These are phyloP conservation scores for Hassar affinis DNA, from an alignment of 2,113 vertebrate species.

Conservation along the genomic window DNA sequence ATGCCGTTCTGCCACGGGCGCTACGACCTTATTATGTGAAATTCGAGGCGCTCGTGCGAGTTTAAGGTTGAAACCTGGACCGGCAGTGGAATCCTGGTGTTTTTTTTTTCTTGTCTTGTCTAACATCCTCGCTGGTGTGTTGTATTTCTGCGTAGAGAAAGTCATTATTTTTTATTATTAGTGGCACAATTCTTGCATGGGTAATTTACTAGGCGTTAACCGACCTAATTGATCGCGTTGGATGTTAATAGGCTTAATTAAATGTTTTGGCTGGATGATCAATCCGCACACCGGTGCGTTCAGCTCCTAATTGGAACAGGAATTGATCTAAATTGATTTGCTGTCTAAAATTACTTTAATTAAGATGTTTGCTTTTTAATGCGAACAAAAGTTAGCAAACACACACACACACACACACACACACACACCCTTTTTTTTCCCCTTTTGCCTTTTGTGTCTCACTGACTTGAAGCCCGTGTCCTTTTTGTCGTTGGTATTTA, in stretches of 20 bases:
- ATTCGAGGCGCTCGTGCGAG: conserved; percentile 60
- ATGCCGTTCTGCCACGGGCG: conserved; percentile 50
- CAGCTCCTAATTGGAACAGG: conserved; percentile 57
- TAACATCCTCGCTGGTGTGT: not conserved
- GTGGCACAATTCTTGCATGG: not conserved
- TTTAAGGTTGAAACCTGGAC: conserved; percentile 56
- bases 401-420: not conserved
- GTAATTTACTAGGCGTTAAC: conserved; percentile 9
- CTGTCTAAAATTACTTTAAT: conserved; percentile 12
- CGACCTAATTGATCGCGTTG: conserved; percentile 27
- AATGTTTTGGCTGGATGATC: conserved; percentile 38
- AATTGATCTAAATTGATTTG: conserved; percentile 46
- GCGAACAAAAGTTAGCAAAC: conserved; percentile 4
- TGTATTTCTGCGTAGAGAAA: not conserved
- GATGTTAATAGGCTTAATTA: conserved; percentile 32
- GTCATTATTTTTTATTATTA: not conserved
- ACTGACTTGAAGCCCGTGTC: no score
- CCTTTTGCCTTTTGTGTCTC: not conserved
- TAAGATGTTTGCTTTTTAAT: conserved; percentile 21
- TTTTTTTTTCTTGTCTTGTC: not conserved
- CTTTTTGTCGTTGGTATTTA: not conserved
- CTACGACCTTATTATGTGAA: conserved; percentile 65
- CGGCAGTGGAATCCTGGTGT: conserved; percentile 50
- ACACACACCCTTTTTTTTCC: not conserved
- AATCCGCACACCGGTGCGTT: conserved; percentile 32